Percentiles rank a stretch among this genome's conserved stretches.
phyloP scores from a whole-genome alignment of 2,888 invertebrate species.

The Philopedon plagiatum region DNA sequence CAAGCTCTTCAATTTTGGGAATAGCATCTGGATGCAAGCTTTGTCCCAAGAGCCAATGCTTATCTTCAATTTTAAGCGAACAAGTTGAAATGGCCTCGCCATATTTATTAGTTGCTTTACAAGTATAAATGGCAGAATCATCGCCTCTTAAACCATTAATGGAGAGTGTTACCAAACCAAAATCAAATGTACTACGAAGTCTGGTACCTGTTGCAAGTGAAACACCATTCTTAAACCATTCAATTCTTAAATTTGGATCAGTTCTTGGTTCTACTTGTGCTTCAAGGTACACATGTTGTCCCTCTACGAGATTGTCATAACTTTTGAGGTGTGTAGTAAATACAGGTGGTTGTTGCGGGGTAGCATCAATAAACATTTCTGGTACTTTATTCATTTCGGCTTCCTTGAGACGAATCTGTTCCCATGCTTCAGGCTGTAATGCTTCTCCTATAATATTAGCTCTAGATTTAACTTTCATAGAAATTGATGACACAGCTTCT shows the following conservation, averaged over 20 bases:
- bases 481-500: constrained; percentile 92
- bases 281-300: constrained; percentile 88
- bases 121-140: constrained; percentile 96
- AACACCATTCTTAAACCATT: constrained; percentile 95
- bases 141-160: constrained; percentile 89
- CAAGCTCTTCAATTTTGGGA: constrained; percentile 87
- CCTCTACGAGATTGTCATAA: constrained; percentile 86
- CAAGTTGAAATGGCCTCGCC: constrained; percentile 96
- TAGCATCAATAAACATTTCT: constrained; percentile 88
- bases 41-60: constrained; percentile 89
- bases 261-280: constrained; percentile 93
- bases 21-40: constrained; percentile 91
- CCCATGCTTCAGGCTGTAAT: constrained; percentile 92
- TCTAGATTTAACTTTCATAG: constrained; percentile 89
- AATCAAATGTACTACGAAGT: constrained; percentile 95
- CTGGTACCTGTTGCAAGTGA: constrained; percentile 89
- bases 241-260: constrained; percentile 88
- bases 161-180: constrained; percentile 94
- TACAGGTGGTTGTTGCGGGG: constrained; percentile 93
- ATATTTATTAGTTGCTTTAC: constrained; percentile 92
- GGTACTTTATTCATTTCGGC: constrained; percentile 93
- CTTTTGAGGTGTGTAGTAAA: constrained; percentile 93
- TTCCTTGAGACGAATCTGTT: constrained; percentile 91
- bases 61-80: constrained; percentile 89
- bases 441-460: constrained; percentile 87